Conservation (phyloP, 1,140 invertebrate species). For the Drosophila biarmipes region DNA sequence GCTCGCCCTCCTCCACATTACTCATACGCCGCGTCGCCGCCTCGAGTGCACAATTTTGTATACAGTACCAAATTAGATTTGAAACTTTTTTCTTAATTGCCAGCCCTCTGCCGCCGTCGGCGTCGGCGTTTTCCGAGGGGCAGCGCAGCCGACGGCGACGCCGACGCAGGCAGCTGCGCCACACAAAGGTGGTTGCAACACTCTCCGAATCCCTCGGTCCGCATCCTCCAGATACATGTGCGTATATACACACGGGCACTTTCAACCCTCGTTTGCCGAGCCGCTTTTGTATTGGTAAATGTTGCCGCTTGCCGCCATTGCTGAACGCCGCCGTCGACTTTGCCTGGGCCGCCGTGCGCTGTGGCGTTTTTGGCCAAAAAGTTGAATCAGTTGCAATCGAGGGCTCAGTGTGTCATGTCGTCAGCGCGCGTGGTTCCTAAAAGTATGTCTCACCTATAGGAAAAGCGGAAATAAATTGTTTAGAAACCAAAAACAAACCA, state of each 20-base stretch:
- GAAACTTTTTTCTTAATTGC: slow-evolving; percentile 84
- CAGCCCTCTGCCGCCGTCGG: slow-evolving; percentile 28
- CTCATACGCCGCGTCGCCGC: slow-evolving; percentile 64
- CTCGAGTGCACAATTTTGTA: slow-evolving; percentile 83
- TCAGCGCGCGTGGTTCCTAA: slow-evolving; percentile 36
- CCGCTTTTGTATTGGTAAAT: slow-evolving; percentile 82
- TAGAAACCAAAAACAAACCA: not conserved
- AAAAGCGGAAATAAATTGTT: slow-evolving; percentile 3
- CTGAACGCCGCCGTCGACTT: slow-evolving; percentile 31
- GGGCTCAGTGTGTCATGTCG: slow-evolving; percentile 78
- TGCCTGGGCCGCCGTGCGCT: slow-evolving; percentile 44
- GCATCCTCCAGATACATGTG: slow-evolving; percentile 2
- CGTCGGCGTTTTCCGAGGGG: not conserved
- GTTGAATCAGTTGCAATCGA: slow-evolving; percentile 84
- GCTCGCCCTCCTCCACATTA: slow-evolving; percentile 22
- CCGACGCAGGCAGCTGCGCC: slow-evolving; percentile 34
- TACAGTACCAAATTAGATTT: slow-evolving; percentile 84
- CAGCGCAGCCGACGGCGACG: slow-evolving; percentile 18
- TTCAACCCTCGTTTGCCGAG: slow-evolving; percentile 61
- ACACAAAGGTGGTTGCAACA: slow-evolving; percentile 79
- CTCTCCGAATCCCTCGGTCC: slow-evolving; percentile 55
- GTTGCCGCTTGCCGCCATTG: slow-evolving; percentile 81
- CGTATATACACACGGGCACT: slow-evolving; percentile 19
- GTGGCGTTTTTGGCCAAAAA: slow-evolving; percentile 67
- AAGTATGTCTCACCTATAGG: slow-evolving; percentile 25